Base-by-base conservation (phyloP, 2,113 vertebrate species). In the Notechis scutatus region DNA sequence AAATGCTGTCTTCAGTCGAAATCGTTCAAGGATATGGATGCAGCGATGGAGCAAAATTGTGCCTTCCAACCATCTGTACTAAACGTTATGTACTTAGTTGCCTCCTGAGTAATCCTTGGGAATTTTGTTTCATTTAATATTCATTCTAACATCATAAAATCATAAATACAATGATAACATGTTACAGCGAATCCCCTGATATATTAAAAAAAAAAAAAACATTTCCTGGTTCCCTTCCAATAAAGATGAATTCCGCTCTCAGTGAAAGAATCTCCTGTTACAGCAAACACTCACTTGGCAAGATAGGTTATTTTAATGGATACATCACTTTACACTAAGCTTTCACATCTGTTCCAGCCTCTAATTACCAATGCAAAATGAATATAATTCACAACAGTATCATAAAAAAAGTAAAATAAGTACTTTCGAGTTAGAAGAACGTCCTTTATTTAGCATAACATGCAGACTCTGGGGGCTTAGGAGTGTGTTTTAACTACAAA, bases 81-180 rank as follows among this genome's bases (percentile, higher is more conserved):
- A 98, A 97, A 97, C 96, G 97, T 96, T 98, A 97, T 98, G 97
- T 98, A 98, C 98, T 98, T 98, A 98, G 98, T 98, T 95, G 98
- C 97, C 98, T 98, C 98, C 96, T 93, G 97, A 98, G 98, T 97
- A 97, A 97, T 98, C 97, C 97, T 97, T 92, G 97, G 97, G 98
- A 98, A 98, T 99, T 98, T 98, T 98, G 97, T 98, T 98, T 98
- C 98, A 98, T 98, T 98, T 98, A 99, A 98, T 98, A 99, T 98
- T 98, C 98, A 98, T 98, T 98, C 98, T 98, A 98, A 97, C 97
- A 98, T 98, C 97, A 98, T 98, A 98, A 98, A 98, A 97, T 97
- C 98, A 99, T 98, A 99, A 98, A 99, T 98, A 98, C 96, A 97
- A 97, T 97, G 96, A 97, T 97, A 97, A 54, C 95, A 94, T 92